Evolutionary conservation across 2,797 vertebrate species (phyloP).

Genomic region (Eutrigla gurnardus): DNA sequence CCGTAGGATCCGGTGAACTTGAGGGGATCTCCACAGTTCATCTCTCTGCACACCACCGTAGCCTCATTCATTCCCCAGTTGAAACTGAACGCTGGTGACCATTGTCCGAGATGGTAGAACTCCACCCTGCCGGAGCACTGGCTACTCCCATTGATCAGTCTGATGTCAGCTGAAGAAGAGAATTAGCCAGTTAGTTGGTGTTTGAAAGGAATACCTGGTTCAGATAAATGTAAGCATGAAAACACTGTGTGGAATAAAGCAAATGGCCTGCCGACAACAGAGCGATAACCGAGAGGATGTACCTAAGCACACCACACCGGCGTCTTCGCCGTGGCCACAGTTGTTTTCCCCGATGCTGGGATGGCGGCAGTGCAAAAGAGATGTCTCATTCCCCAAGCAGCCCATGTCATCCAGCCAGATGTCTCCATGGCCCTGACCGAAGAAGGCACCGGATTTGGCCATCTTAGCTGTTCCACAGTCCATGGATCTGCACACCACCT

Average conservation of each 20-base stretch:
- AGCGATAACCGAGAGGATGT: not conserved
- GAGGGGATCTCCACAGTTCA: slow-evolving; percentile 73
- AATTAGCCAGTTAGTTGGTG: not conserved
- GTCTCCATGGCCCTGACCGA: slow-evolving; percentile 61
- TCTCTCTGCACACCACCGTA: slow-evolving; percentile 78
- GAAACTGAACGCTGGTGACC: slow-evolving; percentile 54
- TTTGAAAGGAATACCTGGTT: not conserved
- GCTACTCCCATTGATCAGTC: slow-evolving; percentile 67
- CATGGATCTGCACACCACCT: slow-evolving; percentile 73
- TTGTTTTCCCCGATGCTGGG: slow-evolving; percentile 58
- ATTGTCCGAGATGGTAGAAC: slow-evolving; percentile 44
- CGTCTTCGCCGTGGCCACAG: slow-evolving; percentile 76
- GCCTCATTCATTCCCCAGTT: slow-evolving; percentile 71
- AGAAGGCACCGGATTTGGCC: slow-evolving; percentile 53
- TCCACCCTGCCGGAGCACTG: slow-evolving; percentile 77
- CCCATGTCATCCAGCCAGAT: slow-evolving; percentile 75
- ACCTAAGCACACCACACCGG: slow-evolving; percentile 76
- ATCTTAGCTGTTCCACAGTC: slow-evolving; percentile 72
- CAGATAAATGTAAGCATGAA: not conserved
- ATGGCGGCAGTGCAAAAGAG: slow-evolving; percentile 64
- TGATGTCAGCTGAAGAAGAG: slow-evolving; percentile 53
- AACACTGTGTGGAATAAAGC: not conserved
- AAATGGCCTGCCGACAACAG: not conserved
- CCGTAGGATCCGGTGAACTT: slow-evolving; percentile 37
- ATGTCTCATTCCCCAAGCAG: slow-evolving; percentile 67